Evolutionary conservation across 2,797 vertebrate species (phyloP), one percentile per base, ranked within the genome.

Genomic region (Podargus strigoides): DNA sequence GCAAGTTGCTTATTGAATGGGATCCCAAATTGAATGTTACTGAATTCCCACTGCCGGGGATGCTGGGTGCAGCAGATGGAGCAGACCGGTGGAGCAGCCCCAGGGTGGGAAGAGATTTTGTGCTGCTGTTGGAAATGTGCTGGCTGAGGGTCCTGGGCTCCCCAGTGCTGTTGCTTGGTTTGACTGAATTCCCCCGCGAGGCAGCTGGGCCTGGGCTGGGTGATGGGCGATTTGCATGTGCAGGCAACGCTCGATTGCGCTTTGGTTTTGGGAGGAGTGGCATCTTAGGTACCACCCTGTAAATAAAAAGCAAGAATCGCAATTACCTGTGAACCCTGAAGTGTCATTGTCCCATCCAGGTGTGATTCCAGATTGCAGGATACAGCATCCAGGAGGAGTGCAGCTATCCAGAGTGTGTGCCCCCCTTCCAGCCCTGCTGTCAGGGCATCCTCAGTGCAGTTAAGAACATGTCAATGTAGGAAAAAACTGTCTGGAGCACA

Each of bases 301-400:
- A 24, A 21, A 44, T 50, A 69, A 49, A 55, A 24, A 64, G 37
- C 32, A 44, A 44, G 46, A 76, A 58, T 4, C 50, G 7, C 0
- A 0, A 14, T 72, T 36, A 5, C 3, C 2, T 28, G 3, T 17
- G 37, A 92, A 49, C 9, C 12, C 6, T 5, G 30, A 23, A 73
- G 8, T 0, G 1, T 56, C 10, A 9, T 32, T 73, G 41, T 59
- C 47, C 44, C 2, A 4, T 74, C 47, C 63, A n/a, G 15, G 5
- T 73, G 30, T 39, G 59, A 23, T 44, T 80, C 44, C 70, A 76
- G 26, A 21, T 3, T 32, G 55, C 6, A 52, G n/a, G 36, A 62
- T 46, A 6, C n/a, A 68, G 27, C 69, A n/a, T 46, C 41, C 44
- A 67, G 58, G 28, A 86, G 55, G 20, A 70, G 6, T 22, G 26